phyloP scores from a whole-genome alignment of 2,888 invertebrate genomes.

The Apeira syringaria region DNA sequence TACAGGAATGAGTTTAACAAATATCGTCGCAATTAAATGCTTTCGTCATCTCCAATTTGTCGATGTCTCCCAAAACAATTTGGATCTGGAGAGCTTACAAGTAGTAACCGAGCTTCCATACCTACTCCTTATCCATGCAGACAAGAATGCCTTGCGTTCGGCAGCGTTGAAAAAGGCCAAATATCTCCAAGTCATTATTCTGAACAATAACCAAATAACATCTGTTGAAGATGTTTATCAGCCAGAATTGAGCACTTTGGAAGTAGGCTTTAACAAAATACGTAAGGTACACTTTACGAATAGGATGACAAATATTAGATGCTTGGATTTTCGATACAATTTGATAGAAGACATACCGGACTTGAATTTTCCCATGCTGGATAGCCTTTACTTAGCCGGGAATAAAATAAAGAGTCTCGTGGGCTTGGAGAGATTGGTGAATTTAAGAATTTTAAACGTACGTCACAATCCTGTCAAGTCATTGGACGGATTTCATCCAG shows the following conservation, averaged over 20 bases:
- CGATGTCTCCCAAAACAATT: constrained; percentile 80
- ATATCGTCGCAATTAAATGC: constrained; percentile 70
- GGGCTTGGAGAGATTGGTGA: constrained; percentile 82
- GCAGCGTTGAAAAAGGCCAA: constrained; percentile 75
- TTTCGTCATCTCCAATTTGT: constrained; percentile 83
- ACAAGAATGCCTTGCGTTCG: constrained; percentile 76
- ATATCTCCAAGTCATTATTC: constrained; percentile 84
- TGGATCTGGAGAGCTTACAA: constrained; percentile 73
- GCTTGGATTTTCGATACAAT: constrained; percentile 82
- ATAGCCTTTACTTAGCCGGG: constrained; percentile 89
- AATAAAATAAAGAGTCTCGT: constrained; percentile 87
- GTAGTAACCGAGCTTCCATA: constrained; percentile 76
- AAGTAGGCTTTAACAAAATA: constrained; percentile 78
- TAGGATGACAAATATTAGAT: constrained; percentile 67
- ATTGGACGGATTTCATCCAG: constrained; percentile 76
- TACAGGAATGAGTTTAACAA: constrained; percentile 74
- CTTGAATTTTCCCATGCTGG: constrained; percentile 79
- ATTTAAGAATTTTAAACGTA: constrained; percentile 88
- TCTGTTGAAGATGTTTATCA: constrained; percentile 80
- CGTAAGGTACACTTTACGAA: constrained; percentile 47
- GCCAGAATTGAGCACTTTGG: constrained; percentile 79
- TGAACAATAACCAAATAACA: constrained; percentile 79
- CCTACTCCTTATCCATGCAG: constrained; percentile 82
- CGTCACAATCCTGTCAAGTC: constrained; percentile 85
- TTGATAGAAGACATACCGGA: constrained; percentile 66